phyloP scores from a whole-genome alignment of 2,797 vertebrate genomes.

The Salarias fasciatus region DNA sequence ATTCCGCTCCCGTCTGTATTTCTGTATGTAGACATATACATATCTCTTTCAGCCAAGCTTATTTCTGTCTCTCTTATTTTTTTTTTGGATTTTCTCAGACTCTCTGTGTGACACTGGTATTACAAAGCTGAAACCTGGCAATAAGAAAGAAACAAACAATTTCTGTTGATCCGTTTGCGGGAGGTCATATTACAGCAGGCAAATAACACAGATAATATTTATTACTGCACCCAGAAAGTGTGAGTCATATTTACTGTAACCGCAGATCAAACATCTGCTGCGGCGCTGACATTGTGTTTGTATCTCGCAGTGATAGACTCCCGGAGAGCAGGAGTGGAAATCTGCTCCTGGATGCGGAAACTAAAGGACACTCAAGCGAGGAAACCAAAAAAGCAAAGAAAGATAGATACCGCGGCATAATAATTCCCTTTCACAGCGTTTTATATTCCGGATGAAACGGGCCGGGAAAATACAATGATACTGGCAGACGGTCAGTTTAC shows the following conservation, averaged over 20 bases:
- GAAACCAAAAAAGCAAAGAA: neutral
- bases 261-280: conserved; percentile 39
- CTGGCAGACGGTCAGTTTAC: conserved; percentile 43
- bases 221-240: conserved; percentile 29
- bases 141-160: conserved; percentile 29
- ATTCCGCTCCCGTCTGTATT: neutral
- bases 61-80: neutral
- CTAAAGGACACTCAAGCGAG: neutral
- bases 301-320: conserved; percentile 17
- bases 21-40: neutral
- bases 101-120: conserved; percentile 7
- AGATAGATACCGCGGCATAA: conserved; percentile 6
- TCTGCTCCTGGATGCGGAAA: conserved; percentile 1
- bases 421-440: conserved; percentile 15
- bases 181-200: conserved; percentile 31
- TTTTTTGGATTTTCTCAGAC: conserved; percentile 21
- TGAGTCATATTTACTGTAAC: conserved; percentile 41
- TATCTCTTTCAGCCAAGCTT: neutral
- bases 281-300: conserved; percentile 32
- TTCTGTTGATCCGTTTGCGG: conserved; percentile 30
- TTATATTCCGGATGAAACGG: conserved; percentile 27
- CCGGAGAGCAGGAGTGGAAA: neutral
- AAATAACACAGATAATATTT: conserved; percentile 47
- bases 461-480: conserved; percentile 18
- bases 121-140: conserved; percentile 25